Evolutionary conservation across 2,888 invertebrate species (phyloP).

Genomic region (Ceriagrion tenellum): DNA sequence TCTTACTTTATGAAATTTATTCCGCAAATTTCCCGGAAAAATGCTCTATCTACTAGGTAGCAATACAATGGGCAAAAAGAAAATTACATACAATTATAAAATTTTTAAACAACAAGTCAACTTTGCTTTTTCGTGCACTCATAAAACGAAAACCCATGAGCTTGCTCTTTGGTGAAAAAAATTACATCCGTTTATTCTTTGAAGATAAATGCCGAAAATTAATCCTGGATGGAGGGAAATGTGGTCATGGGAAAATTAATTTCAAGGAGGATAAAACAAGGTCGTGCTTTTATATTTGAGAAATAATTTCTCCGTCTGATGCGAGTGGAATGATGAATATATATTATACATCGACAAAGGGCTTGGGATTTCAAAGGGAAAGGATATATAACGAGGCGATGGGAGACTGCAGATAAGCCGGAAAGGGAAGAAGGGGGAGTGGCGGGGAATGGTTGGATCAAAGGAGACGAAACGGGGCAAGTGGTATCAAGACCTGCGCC

Average conservation of each 20-base stretch:
- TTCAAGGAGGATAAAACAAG: background rate
- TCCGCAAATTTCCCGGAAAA: background rate
- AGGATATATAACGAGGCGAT: background rate
- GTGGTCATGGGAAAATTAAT: background rate
- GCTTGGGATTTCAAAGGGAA: background rate
- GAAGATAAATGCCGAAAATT: background rate
- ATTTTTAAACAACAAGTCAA: no score
- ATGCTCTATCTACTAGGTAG: no score
- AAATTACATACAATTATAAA: no score
- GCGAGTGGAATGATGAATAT: background rate
- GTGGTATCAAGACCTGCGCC: background rate
- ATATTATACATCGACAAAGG: constrained; percentile 9
- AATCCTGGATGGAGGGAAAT: background rate
- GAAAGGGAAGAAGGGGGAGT: background rate
- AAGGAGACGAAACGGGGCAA: background rate
- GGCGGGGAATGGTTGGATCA: no score
- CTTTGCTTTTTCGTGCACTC: no score
- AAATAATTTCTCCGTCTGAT: background rate
- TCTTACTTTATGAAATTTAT: no score
- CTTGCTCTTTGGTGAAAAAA: background rate
- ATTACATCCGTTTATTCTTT: background rate
- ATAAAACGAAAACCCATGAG: no score
- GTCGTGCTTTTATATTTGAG: background rate
- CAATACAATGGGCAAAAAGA: no score
- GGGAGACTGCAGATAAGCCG: background rate